Evolutionary conservation across 2,888 invertebrate genomes (phyloP).

Genomic region (Tridacna gigas): DNA sequence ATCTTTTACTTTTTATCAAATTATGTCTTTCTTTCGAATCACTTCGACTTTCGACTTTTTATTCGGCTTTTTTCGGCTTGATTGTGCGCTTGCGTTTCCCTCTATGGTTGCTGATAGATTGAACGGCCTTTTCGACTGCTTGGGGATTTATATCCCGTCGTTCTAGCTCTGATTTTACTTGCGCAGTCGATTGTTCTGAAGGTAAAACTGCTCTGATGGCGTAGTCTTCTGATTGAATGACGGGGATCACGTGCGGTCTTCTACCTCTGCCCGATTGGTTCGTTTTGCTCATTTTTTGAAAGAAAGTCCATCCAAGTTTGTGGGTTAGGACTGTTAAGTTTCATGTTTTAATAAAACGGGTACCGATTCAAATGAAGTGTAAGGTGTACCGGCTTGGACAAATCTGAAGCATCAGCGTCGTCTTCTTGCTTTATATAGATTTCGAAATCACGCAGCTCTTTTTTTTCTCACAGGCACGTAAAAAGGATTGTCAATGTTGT

Average conservation of each 20-base stretch:
- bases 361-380: constrained; percentile 34
- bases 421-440: constrained; percentile 29
- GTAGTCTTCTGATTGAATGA: not conserved
- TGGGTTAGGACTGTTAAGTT: constrained; percentile 54
- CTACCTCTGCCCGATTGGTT: too few relatives aligned
- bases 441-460: constrained; percentile 21
- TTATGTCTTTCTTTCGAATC: too few relatives aligned
- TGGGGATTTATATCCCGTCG: too few relatives aligned
- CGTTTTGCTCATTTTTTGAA: constrained; percentile 19
- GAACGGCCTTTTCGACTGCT: too few relatives aligned
- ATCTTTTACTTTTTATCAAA: too few relatives aligned
- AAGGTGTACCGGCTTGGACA: constrained; percentile 21
- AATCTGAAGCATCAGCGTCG: constrained; percentile 13
- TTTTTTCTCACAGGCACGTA: constrained; percentile 35
- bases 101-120: too few relatives aligned
- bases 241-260: constrained; percentile 3
- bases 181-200: constrained; percentile 18
- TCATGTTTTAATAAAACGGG: constrained; percentile 14
- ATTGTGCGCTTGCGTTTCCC: too few relatives aligned
- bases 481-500: too few relatives aligned
- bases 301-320: constrained; percentile 42
- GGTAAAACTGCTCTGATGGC: too few relatives aligned
- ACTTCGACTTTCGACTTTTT: too few relatives aligned
- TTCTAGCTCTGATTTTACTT: not conserved
- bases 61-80: too few relatives aligned